Conservation (phyloP, 2,888 invertebrate genomes). For the Polydrusus cervinus region DNA sequence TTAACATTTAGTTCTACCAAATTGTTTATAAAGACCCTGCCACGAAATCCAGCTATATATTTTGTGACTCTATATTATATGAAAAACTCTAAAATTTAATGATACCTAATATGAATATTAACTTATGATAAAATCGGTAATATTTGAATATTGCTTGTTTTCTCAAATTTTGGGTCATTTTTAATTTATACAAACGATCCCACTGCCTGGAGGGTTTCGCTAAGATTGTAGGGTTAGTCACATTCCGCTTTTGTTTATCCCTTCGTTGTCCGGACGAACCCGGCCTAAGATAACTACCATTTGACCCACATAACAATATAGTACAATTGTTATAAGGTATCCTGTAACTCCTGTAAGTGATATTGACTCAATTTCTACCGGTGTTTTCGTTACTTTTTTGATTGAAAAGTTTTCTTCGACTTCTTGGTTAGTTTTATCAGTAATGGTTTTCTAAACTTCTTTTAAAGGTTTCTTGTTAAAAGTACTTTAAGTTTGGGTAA, state of each 20-base stretch:
- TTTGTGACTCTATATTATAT: too few species aligned
- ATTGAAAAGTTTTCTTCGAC: neutral
- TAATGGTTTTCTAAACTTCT: neutral
- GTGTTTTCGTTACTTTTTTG: neutral
- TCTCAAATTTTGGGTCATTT: neutral
- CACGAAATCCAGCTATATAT: too few species aligned
- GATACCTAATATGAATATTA: too few species aligned
- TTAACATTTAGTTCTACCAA: too few species aligned
- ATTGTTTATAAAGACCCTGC: too few species aligned
- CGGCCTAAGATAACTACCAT: constrained; percentile 1
- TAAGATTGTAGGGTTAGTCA: constrained; percentile 3
- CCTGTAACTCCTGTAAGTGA: constrained; percentile 1
- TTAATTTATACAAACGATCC: neutral
- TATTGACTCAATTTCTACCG: neutral
- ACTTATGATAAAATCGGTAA: neutral
- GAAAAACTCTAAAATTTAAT: neutral
- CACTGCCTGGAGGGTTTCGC: neutral
- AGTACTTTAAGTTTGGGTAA: neutral
- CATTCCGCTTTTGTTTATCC: constrained; percentile 4
- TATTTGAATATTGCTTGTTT: neutral
- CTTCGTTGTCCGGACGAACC: neutral
- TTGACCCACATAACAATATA: constrained; percentile 8
- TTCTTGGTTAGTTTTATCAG: neutral
- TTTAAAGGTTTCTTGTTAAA: neutral
- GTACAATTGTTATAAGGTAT: constrained; percentile 10